These are phyloP conservation scores for Salminus brasiliensis DNA, from an alignment of 2,113 vertebrate genomes.

Conservation along the genomic window DNA sequence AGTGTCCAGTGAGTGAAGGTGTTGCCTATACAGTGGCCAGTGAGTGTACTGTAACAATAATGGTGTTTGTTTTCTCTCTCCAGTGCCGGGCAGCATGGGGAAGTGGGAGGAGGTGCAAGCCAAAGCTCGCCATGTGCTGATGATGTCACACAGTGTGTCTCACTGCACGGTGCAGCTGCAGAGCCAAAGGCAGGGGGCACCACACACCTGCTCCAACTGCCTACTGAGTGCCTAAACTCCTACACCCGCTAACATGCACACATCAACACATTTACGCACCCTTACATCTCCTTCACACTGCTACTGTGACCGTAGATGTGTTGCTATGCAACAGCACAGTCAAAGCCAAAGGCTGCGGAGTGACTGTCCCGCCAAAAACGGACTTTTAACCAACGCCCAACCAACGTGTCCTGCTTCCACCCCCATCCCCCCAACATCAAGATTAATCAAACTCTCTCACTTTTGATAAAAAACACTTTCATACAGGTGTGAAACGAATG, in stretches of 20 bases:
- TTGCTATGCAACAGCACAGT: constrained; percentile 25
- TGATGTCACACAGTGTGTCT: constrained; percentile 87
- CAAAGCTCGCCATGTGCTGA: constrained; percentile 85
- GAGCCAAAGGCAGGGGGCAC: constrained; percentile 80
- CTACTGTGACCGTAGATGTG: background rate
- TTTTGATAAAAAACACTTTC: background rate
- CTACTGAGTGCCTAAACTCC: constrained; percentile 79
- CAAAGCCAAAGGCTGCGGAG: background rate
- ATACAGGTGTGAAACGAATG: no score
- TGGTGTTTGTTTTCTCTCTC: constrained; percentile 49
- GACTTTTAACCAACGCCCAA: background rate
- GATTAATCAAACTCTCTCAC: background rate
- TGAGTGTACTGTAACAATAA: background rate
- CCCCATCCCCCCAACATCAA: no score
- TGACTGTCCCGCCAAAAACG: background rate
- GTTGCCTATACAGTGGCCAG: background rate
- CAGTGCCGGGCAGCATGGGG: constrained; percentile 85
- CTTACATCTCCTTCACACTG: background rate
- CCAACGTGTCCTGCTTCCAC: background rate
- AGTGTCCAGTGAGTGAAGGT: no score
- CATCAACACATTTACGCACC: constrained; percentile 20
- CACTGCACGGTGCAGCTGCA: constrained; percentile 93
- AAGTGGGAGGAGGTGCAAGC: constrained; percentile 94
- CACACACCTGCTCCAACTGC: constrained; percentile 82
- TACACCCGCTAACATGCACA: constrained; percentile 26